Percentiles rank a stretch among this genome's conserved stretches.
These are phyloP conservation scores for Manduca sexta DNA, from an alignment of 1,140 invertebrate genomes.

Conservation along the genomic window DNA sequence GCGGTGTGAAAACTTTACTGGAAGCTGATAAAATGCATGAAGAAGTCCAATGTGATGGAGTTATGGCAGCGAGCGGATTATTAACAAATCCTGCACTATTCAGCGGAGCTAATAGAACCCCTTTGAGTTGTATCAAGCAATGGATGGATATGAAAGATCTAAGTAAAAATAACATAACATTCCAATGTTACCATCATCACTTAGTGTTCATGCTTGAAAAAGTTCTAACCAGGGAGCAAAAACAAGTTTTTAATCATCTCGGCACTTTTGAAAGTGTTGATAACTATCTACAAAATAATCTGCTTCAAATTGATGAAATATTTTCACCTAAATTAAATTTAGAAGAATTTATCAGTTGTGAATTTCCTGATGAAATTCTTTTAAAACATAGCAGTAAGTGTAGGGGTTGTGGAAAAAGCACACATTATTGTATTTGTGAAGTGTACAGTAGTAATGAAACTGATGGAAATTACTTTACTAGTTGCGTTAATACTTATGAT, in stretches of 20 bases:
- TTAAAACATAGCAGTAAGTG: slow-evolving; percentile 52
- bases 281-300: slow-evolving; percentile 78
- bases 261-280: slow-evolving; percentile 80
- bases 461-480: slow-evolving; percentile 49
- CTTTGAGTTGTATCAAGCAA: slow-evolving; percentile 84
- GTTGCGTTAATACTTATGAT: slow-evolving; percentile 42
- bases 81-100: slow-evolving; percentile 94
- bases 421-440: slow-evolving; percentile 48
- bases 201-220: slow-evolving; percentile 95
- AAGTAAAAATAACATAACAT: slow-evolving; percentile 75
- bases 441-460: slow-evolving; percentile 44
- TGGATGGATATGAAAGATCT: slow-evolving; percentile 86
- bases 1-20: slow-evolving; percentile 84
- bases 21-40: slow-evolving; percentile 80
- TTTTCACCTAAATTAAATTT: slow-evolving; percentile 41
- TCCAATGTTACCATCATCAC: slow-evolving; percentile 93
- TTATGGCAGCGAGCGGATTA: slow-evolving; percentile 92
- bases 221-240: slow-evolving; percentile 80
- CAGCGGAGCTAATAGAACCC: slow-evolving; percentile 79
- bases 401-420: slow-evolving; percentile 50
- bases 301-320: slow-evolving; percentile 47
- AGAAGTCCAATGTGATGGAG: slow-evolving; percentile 83
- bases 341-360: slow-evolving; percentile 46
- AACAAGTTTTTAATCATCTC: slow-evolving; percentile 85
- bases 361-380: slow-evolving; percentile 51